A percentile compares a stretch with the other conserved stretches of the same genome.
phyloP scores from a whole-genome alignment of 2,888 invertebrate genomes.

The Drosophila testacea region DNA sequence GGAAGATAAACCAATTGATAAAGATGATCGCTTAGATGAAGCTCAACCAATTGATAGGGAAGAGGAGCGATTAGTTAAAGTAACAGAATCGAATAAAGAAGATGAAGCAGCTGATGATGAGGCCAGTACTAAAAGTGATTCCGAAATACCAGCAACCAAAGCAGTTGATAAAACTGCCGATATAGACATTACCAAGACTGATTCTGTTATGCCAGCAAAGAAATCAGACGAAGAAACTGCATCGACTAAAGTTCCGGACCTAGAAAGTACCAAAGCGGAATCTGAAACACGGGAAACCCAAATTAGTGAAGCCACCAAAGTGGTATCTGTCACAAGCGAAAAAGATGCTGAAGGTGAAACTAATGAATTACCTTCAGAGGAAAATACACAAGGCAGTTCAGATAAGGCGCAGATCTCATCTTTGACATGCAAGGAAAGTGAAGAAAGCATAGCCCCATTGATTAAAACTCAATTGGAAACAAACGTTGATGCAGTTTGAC shows the following conservation, averaged over 20 bases:
- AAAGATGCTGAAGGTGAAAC: neutral
- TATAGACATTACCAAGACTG: constrained; percentile 14
- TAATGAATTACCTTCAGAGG: too few species aligned
- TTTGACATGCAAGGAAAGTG: neutral
- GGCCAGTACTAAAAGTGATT: constrained; percentile 5
- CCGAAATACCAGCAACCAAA: neutral
- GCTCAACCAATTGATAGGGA: neutral
- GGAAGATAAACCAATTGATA: neutral
- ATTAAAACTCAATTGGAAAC: neutral
- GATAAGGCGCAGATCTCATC: neutral
- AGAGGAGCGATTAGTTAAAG: neutral
- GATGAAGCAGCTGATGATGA: neutral
- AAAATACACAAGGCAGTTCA: neutral
- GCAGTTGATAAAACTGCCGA: constrained; percentile 1
- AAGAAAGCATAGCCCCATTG: neutral
- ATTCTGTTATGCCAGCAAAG: constrained; percentile 1
- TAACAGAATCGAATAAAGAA: neutral
- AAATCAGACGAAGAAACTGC: constrained; percentile 5
- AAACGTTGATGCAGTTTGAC: constrained; percentile 15
- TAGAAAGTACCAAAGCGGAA: neutral
- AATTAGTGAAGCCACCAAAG: neutral
- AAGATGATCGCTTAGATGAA: neutral
- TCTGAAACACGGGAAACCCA: neutral
- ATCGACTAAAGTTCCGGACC: neutral
- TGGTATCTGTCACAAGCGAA: neutral